Conservation (phyloP, 2,888 invertebrate species). For the Pollenia griseotomentosa region DNA sequence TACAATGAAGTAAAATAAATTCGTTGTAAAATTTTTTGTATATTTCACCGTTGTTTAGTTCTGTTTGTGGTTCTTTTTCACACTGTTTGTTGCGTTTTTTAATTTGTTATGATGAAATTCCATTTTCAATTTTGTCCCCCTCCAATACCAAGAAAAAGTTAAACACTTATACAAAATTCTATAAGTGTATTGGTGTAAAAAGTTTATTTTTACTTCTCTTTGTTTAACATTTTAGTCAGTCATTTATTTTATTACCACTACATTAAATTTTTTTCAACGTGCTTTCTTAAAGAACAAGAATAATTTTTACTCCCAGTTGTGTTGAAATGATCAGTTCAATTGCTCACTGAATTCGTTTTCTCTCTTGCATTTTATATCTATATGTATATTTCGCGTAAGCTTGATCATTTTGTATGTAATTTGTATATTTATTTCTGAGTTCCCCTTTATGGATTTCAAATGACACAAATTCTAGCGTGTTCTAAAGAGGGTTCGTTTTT, state of each 20-base stretch:
- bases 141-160: not conserved
- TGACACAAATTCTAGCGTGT: conserved; percentile 68
- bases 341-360: conserved; percentile 12
- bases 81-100: conserved; percentile 70
- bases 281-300: conserved; percentile 37
- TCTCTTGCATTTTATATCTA: conserved; percentile 14
- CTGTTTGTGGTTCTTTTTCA: conserved; percentile 68
- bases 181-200: conserved; percentile 7
- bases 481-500: conserved; percentile 49
- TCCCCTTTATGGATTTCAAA: conserved; percentile 22
- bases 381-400: not conserved
- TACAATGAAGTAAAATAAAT: conserved; percentile 40
- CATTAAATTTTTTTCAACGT: not conserved
- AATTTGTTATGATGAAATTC: conserved; percentile 71
- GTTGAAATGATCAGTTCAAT: not conserved
- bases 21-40: conserved; percentile 19
- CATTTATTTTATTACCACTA: conserved; percentile 28
- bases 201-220: conserved; percentile 43
- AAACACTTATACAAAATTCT: not conserved
- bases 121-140: conserved; percentile 64
- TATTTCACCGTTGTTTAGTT: conserved; percentile 62
- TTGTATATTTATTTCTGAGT: not conserved
- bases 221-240: conserved; percentile 33
- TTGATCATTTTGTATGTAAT: conserved; percentile 42
- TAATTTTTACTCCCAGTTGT: conserved; percentile 42